These are phyloP conservation scores for Bradypus variegatus DNA, from an alignment of 2,797 vertebrate species.

Conservation along the genomic window DNA sequence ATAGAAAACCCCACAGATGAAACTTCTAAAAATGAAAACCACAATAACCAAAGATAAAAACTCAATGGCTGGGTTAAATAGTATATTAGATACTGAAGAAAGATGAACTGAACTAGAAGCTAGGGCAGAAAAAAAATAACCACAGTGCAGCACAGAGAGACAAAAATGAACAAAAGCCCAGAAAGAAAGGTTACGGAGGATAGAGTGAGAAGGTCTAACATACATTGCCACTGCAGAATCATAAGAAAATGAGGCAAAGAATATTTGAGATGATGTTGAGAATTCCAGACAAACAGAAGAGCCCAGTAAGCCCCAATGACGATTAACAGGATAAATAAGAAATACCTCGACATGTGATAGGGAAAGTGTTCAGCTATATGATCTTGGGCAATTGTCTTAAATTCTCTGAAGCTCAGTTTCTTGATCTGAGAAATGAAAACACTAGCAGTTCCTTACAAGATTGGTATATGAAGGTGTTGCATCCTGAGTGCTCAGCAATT, in stretches of 20 bases:
- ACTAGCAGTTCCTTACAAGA: background rate
- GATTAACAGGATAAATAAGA: background rate
- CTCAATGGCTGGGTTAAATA: background rate
- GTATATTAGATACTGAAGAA: background rate
- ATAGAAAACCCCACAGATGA: background rate
- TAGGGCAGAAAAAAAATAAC: background rate
- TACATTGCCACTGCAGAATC: background rate
- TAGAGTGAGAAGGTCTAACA: background rate
- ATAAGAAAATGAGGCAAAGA: background rate
- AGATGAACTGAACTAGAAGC: background rate
- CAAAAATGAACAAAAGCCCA: background rate
- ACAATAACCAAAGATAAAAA: background rate
- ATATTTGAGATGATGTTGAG: background rate
- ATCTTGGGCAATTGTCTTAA: background rate
- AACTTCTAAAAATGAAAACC: background rate
- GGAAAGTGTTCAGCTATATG: background rate
- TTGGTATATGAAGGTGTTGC: rapidly evolving
- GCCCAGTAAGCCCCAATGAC: background rate
- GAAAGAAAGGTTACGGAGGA: background rate
- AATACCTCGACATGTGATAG: background rate
- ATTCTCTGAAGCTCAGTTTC: background rate
- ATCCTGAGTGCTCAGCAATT: background rate
- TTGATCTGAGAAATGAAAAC: background rate
- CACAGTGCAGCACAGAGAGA: background rate
- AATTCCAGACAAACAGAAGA: background rate